Evolutionary conservation across 2,797 vertebrate genomes (phyloP), one percentile per base, ranked within the genome.

Genomic region (Gymnodraco acuticeps): DNA sequence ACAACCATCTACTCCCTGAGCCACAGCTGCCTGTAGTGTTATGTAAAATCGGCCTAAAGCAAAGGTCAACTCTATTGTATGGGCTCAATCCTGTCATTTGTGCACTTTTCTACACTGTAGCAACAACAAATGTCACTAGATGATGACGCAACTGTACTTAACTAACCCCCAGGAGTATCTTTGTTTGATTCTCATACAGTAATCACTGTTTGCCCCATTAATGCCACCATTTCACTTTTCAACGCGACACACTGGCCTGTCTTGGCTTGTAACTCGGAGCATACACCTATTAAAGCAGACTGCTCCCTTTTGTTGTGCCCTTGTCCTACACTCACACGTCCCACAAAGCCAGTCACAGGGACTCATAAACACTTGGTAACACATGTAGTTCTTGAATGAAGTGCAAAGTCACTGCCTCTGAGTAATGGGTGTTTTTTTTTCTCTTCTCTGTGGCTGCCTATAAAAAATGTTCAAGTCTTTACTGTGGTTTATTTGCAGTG

Each of bases 381-480:
- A 87, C 82, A 75, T 84, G 81, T 79, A 84, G 55, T 69, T 87
- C 76, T 81, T 91, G 76, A 93, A 92, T 89, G 83, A 88, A 88
- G 81, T 79, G 75, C 83, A 82, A 80, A 89, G 78, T 87, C 82
- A 69, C 72, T 74, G 70, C 73, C 81, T 91, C 65, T 62, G 78
- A 88, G 80, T 92, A 87, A 83, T 87, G 92, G 87, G 68, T 87
- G 73, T 84, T 80, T 85, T 81, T 81, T 70, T 64, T 46, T 60
- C 7, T 38, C 12, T 38, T 73, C 46, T 60, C 66, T 90, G 78
- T 58, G 81, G 81, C 75, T 82, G 83, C 88, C 83, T 87, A 54
- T 86, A 89, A 92, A 84, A 89, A 92, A 90, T 93, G 15, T 43
- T 88, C 80, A 77, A 89, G 88, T 87, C 85, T 91, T 91, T 91